Conservation (phyloP, 1,140 invertebrate genomes). For the Episyrphus balteatus region DNA sequence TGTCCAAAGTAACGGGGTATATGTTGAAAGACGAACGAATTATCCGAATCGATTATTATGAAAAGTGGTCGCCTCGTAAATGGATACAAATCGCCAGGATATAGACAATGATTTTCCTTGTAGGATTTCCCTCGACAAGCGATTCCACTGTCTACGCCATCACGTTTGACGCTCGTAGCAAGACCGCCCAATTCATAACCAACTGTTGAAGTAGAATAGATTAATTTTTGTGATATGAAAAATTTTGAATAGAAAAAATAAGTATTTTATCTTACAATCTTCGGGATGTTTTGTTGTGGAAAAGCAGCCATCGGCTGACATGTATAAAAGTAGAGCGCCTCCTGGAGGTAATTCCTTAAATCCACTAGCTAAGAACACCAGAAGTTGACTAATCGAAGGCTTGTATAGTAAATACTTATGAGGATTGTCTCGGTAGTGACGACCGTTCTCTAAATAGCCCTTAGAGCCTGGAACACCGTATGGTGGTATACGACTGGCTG, state of each 20-base stretch:
- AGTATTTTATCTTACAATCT: constrained; percentile 58
- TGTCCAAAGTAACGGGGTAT: constrained; percentile 89
- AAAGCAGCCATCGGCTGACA: constrained; percentile 88
- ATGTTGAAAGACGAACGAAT: constrained; percentile 87
- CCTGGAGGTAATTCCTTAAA: constrained; percentile 88
- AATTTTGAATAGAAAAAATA: not conserved
- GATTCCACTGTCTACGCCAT: constrained; percentile 38
- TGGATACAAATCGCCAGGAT: constrained; percentile 86
- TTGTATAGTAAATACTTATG: constrained; percentile 96
- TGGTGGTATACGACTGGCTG: constrained; percentile 58
- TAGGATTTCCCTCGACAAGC: constrained; percentile 51
- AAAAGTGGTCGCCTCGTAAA: constrained; percentile 88
- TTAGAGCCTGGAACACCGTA: constrained; percentile 46
- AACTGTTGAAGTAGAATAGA: constrained; percentile 42
- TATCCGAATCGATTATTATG: constrained; percentile 90
- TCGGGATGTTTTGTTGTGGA: constrained; percentile 78
- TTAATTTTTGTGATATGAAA: not conserved
- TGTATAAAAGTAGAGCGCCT: constrained; percentile 82
- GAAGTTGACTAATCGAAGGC: constrained; percentile 85
- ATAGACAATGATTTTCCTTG: constrained; percentile 79
- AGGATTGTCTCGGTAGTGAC: constrained; percentile 76
- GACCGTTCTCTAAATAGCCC: constrained; percentile 61
- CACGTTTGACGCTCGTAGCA: constrained; percentile 67
- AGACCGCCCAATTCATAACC: constrained; percentile 89
- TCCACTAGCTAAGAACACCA: constrained; percentile 86